Evolutionary conservation across 2,113 vertebrate genomes (phyloP), one percentile per base, ranked within the genome.

Genomic region (Motacilla tschutschensis): DNA sequence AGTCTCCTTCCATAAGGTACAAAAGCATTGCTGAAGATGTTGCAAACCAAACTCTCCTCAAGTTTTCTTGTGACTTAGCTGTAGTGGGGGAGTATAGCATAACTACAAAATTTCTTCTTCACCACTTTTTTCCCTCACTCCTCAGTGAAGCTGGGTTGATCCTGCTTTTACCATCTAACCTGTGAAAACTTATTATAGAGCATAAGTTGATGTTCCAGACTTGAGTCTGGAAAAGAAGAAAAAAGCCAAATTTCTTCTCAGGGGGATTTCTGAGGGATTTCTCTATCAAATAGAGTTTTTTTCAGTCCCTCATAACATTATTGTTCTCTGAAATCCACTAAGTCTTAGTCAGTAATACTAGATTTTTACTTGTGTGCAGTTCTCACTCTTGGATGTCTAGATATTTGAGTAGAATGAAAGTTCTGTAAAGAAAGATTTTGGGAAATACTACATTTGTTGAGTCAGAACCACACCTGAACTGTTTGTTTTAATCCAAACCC

Each of bases 301-400:
- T 43, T 71, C 6, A 31, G 20, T 76, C 17, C 13, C 5, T 3
- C 8, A 1, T 73, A 43, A 21, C 0, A 0, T 62, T 50, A 20
- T 13, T 77, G 21, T 79, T 76, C 35, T 81, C 57, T 78, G 65
- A 78, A 70, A 66, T 83, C 40, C 10, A 13, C 38, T 29, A 64
- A 40, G 8, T 60, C 41, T 69, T 55, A 25, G 18, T 22, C 36
- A 36, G 33, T 24, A 64, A 15, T 60, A 19, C 5, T 57, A 50
- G 28, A 14, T 70, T 81, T 88, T 85, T 55, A 6, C 40, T 64
- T 67, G 13, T 65, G 7, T 51, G 33, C 25, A 19, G 1, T 83
- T 87, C 38, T 85, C 28, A 33, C 6, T 63, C 31, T 59, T 59
- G 9, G 2, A 57, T 91, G 17, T 48, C 12, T 57, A 46, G 29